phyloP scores from a whole-genome alignment of 2,888 invertebrate species.

The Synergus laeviventris region DNA sequence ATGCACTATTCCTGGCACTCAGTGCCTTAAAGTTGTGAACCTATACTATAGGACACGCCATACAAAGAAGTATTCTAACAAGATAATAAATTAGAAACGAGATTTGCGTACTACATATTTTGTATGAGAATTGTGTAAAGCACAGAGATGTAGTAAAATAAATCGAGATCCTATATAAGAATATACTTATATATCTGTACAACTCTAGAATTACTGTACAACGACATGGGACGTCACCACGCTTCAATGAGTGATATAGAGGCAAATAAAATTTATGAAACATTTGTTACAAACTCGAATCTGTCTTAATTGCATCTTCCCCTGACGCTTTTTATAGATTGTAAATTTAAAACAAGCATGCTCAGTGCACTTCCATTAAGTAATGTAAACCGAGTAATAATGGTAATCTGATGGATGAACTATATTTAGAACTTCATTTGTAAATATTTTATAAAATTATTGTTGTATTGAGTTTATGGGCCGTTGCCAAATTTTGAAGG shows the following conservation, averaged over 20 bases:
- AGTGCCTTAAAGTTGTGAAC: conserved; percentile 65
- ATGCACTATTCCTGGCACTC: conserved; percentile 64
- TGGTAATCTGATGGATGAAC: background rate
- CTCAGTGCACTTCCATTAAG: conserved; percentile 4
- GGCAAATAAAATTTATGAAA: conserved; percentile 63
- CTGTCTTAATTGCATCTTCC: conserved; percentile 7
- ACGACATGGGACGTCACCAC: conserved; percentile 27
- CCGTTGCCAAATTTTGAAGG: background rate
- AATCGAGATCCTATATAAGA: too few relatives aligned
- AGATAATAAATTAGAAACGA: conserved; percentile 48
- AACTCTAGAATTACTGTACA: conserved; percentile 17
- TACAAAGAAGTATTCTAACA: conserved; percentile 54
- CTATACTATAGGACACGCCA: conserved; percentile 43
- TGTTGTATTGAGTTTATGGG: background rate
- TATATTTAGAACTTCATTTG: background rate
- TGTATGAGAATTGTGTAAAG: conserved; percentile 8
- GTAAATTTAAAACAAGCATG: background rate
- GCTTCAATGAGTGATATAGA: conserved; percentile 51
- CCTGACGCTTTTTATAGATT: background rate
- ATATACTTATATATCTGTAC: conserved; percentile 10
- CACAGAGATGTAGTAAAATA: conserved; percentile 14
- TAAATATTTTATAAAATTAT: background rate
- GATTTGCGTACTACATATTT: conserved; percentile 49
- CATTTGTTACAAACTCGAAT: conserved; percentile 55
- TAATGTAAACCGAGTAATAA: background rate